Conservation (phyloP, 2,888 invertebrate species). For the Oconnorella tubifera region DNA sequence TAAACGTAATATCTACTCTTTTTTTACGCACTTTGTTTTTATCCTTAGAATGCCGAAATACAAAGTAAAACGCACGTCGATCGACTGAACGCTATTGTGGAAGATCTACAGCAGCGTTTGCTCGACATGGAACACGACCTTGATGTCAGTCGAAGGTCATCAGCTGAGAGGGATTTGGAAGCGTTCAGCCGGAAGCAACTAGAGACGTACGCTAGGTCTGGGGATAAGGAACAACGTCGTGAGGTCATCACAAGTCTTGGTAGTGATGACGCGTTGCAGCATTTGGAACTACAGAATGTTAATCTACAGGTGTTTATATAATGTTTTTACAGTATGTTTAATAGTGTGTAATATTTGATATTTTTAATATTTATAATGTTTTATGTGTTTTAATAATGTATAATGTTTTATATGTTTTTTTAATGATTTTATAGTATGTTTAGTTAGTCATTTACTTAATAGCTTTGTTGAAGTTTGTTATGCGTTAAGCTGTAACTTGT, state of each 20-base stretch:
- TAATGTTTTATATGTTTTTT: no score
- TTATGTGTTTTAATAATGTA: neutral
- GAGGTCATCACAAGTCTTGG: constrained; percentile 1
- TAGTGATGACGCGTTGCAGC: constrained; percentile 9
- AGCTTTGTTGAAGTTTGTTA: no score
- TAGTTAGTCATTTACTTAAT: no score
- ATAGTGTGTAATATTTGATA: no score
- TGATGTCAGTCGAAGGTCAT: neutral
- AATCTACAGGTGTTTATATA: constrained; percentile 9
- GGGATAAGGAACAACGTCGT: neutral
- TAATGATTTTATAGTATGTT: no score
- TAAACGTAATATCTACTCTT: no score
- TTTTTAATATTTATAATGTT: neutral
- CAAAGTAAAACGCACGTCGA: neutral
- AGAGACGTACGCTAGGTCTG: neutral
- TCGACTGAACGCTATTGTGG: constrained; percentile 11
- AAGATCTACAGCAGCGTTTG: constrained; percentile 15
- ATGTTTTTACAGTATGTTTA: no score
- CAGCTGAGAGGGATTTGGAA: neutral
- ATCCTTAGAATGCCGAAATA: neutral
- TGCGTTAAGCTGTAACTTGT: no score
- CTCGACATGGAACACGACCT: constrained; percentile 13
- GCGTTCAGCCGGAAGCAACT: neutral
- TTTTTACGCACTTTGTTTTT: no score
- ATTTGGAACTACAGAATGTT: constrained; percentile 15